Conservation (phyloP, 2,888 invertebrate species). For the Rotaria macrura region DNA sequence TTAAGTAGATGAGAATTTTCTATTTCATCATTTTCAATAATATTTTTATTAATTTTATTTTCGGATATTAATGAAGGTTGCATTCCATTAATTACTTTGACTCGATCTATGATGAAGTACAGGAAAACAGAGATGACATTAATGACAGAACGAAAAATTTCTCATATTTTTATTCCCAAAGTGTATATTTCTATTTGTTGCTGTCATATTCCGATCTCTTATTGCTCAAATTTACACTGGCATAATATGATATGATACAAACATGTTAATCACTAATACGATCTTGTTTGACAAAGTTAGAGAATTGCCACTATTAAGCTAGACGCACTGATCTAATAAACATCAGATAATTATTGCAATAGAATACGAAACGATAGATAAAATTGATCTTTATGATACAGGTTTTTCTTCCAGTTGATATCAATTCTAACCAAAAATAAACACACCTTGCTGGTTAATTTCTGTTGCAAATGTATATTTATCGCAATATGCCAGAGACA, state of each 20-base stretch:
- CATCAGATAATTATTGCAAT: background rate
- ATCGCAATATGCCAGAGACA: background rate
- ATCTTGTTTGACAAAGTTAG: background rate
- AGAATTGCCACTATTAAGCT: background rate
- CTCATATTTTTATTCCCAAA: background rate
- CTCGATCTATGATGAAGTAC: background rate
- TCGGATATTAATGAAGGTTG: background rate
- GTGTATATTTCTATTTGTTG: background rate
- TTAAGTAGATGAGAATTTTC: background rate
- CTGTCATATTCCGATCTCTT: background rate
- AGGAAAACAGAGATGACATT: background rate
- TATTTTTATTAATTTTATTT: background rate
- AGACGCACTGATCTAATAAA: background rate
- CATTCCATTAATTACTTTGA: conserved; percentile 12
- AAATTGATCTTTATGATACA: background rate
- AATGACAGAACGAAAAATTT: background rate
- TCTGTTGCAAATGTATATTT: background rate
- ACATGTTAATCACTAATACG: background rate
- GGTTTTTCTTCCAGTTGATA: background rate
- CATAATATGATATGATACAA: background rate
- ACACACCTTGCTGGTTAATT: background rate
- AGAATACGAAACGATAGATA: background rate
- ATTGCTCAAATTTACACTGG: background rate
- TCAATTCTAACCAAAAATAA: background rate
- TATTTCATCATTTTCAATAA: background rate